phyloP scores from a whole-genome alignment of 2,797 vertebrate species.

The Danionella dracula region DNA sequence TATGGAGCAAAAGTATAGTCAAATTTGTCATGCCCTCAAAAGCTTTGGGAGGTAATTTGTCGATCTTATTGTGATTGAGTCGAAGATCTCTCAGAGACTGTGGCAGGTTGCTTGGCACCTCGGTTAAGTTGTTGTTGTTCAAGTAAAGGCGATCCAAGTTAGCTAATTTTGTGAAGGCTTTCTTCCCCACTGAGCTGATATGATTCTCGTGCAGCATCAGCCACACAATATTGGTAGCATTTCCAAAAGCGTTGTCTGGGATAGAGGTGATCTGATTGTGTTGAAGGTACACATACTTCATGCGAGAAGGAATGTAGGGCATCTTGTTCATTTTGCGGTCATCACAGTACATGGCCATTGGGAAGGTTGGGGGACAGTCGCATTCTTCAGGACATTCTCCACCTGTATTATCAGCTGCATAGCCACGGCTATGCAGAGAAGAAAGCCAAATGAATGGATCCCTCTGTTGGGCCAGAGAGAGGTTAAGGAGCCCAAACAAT shows the following conservation, averaged over 20 bases:
- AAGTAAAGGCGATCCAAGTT: conserved; percentile 84
- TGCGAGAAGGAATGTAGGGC: conserved; percentile 80
- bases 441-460: conserved; percentile 81
- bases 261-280: conserved; percentile 82
- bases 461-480: conserved; percentile 62
- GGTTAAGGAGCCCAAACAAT: conserved; percentile 64
- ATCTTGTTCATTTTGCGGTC: conserved; percentile 80
- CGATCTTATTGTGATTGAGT: conserved; percentile 82
- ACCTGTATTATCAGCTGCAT: conserved; percentile 52
- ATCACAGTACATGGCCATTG: conserved; percentile 92
- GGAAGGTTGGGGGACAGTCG: conserved; percentile 88
- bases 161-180: conserved; percentile 77
- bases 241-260: conserved; percentile 80
- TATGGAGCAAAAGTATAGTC: conserved; percentile 83
- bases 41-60: conserved; percentile 72
- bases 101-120: conserved; percentile 80
- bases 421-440: conserved; percentile 58
- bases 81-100: conserved; percentile 81
- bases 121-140: conserved; percentile 87
- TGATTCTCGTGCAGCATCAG: conserved; percentile 88
- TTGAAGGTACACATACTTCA: conserved; percentile 94
- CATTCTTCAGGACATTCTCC: conserved; percentile 84
- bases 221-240: conserved; percentile 88
- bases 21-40: conserved; percentile 89
- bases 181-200: conserved; percentile 76